These are phyloP conservation scores for Lamprotornis superbus DNA, from an alignment of 2,113 vertebrate genomes.

Conservation along the genomic window DNA sequence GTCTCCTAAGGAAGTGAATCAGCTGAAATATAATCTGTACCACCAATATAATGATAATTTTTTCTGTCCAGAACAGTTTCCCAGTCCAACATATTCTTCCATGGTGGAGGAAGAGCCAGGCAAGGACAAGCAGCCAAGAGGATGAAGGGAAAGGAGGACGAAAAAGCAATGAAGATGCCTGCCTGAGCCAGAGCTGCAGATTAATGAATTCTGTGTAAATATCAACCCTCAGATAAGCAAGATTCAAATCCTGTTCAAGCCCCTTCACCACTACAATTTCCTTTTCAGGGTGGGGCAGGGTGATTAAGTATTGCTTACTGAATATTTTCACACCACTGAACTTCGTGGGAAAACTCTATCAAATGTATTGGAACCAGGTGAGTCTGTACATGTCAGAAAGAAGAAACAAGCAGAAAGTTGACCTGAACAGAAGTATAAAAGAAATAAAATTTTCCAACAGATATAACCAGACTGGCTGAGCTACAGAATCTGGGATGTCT, in stretches of 20 bases:
- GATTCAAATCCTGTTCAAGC: background rate
- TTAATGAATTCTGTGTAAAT: background rate
- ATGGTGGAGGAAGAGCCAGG: background rate
- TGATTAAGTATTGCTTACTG: background rate
- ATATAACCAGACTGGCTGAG: background rate
- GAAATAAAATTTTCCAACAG: background rate
- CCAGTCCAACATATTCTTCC: background rate
- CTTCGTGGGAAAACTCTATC: background rate
- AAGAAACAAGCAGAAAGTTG: background rate
- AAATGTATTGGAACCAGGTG: background rate
- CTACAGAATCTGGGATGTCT: background rate
- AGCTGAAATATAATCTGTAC: background rate
- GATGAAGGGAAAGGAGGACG: background rate
- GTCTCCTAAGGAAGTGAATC: slow-evolving; percentile 18
- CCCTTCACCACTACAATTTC: background rate
- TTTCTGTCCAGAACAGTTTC: background rate
- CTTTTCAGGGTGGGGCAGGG: background rate
- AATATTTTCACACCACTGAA: background rate
- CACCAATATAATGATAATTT: background rate
- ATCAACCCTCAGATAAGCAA: background rate
- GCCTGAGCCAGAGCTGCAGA: background rate
- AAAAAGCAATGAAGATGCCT: background rate
- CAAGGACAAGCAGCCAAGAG: slow-evolving; percentile 12
- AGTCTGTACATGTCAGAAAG: background rate
- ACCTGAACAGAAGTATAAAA: background rate